Base-by-base conservation (phyloP, 2,797 vertebrate genomes). In the Carapus acus region DNA sequence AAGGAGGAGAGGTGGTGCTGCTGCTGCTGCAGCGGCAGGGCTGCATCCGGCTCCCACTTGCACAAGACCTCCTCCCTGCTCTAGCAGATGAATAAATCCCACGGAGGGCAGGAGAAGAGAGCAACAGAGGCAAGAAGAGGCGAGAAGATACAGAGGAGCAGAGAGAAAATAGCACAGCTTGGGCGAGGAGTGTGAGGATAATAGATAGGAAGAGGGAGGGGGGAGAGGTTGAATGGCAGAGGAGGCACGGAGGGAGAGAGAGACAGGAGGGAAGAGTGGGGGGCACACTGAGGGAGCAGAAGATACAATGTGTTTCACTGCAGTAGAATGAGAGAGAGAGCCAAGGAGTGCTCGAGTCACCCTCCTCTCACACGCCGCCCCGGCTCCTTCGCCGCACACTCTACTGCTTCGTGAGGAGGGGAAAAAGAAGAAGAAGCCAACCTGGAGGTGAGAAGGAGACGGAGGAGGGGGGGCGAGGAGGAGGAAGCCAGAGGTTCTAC, bases 401-500 rank as follows among this genome's bases (percentile, higher is more conserved):
- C 43, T 29, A 33, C 31, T 7, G 31, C 47, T 79, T 73, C 79
- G 74, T 83, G 73, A 84, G 69, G 72, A 49, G 33, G 64, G 55
- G 56, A 43, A 48, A 27, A 27, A 27, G 16, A 50, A 55, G 43
- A 79, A 44, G 58, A 66, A 65, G 46, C 66, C 79, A 82, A 73
- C 22, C 73, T 83, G 83, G 85, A 85, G 78, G 39, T 79, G 22
- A 83, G 83, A 78, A 80, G 84, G 74, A 85, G 84, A 76, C 51
- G 83, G 43, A 77, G 83, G 73, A 79, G 77, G 73, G 78, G 67
- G 70, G 74, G 65, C 3, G 81, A 83, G 71, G 79, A 82, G 71
- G 74, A 80, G 70, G 80, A 87, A 76, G 81, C 81, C 85, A 86
- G 83, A 79, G 85, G 84, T 87, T 79, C 81, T 58, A 82, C 72